Percentiles rank a stretch among this genome's conserved stretches.
These are phyloP conservation scores for Spilosoma lubricipeda DNA, from an alignment of 2,888 invertebrate genomes.

Conservation along the genomic window DNA sequence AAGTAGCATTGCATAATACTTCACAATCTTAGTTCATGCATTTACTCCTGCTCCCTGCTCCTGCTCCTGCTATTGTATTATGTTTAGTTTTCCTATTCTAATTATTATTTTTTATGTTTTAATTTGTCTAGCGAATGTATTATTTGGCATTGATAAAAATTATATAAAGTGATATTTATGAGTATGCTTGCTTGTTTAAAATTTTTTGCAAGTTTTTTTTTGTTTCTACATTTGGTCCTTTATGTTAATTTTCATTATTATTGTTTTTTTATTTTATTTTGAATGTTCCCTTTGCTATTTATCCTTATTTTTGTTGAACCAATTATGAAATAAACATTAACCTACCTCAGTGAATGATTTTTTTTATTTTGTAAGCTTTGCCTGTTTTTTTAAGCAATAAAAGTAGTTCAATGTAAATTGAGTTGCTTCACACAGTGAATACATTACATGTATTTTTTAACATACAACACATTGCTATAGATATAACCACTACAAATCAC, in stretches of 20 bases:
- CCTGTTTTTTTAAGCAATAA: neutral
- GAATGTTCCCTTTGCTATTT: no score
- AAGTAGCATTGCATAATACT: neutral
- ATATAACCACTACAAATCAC: neutral
- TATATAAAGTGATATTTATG: no score
- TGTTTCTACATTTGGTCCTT: neutral
- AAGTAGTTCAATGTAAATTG: neutral
- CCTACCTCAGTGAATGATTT: neutral
- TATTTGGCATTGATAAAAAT: neutral
- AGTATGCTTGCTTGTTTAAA: no score
- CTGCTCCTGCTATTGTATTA: no score
- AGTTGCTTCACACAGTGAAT: neutral
- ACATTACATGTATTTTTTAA: neutral
- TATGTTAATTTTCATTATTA: neutral
- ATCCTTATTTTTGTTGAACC: neutral
- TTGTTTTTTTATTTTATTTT: neutral
- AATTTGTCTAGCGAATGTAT: neutral
- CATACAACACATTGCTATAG: neutral
- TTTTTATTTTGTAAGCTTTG: neutral
- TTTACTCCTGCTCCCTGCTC: no score
- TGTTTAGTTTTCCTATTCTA: neutral
- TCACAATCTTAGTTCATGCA: no score
- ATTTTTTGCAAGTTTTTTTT: no score
- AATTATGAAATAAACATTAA: neutral
- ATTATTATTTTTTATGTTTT: neutral